Percentiles rank a stretch among this genome's conserved stretches.
Evolutionary conservation across 2,888 invertebrate species (phyloP).

Genomic region (Ornithoptera priamus): DNA sequence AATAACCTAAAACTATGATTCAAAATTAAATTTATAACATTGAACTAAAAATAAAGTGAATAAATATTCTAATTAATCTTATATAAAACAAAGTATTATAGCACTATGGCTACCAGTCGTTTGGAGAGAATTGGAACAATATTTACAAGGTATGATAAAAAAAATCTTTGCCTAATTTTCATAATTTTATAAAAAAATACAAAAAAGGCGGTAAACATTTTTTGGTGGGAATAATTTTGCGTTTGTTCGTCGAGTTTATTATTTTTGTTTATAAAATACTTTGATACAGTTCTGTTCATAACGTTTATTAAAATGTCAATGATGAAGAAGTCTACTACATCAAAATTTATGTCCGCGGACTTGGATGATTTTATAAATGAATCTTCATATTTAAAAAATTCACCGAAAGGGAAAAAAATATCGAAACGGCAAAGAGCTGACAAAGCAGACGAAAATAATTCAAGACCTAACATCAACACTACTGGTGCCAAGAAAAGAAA

Average conservation of each 20-base stretch:
- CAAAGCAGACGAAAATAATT: conserved; percentile 47
- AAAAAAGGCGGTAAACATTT: conserved; percentile 27
- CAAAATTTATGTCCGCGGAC: conserved; percentile 55
- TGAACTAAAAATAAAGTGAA: not conserved
- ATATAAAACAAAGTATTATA: not conserved
- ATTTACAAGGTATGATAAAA: conserved; percentile 79
- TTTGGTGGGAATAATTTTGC: not conserved
- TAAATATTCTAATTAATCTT: not conserved
- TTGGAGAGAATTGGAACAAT: conserved; percentile 88
- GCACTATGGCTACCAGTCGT: conserved; percentile 83
- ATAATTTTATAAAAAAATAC: conserved; percentile 15
- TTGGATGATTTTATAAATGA: conserved; percentile 53
- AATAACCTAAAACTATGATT: not conserved
- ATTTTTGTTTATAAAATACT: conserved; percentile 7
- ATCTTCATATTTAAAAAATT: conserved; percentile 52
- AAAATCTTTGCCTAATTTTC: not conserved
- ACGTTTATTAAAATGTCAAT: conserved; percentile 44
- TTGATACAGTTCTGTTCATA: conserved; percentile 6
- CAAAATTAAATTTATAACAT: not conserved
- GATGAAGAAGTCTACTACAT: conserved; percentile 48
- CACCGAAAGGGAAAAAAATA: conserved; percentile 51
- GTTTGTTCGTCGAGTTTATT: not conserved
- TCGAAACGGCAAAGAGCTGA: conserved; percentile 48
- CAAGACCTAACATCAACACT: conserved; percentile 32
- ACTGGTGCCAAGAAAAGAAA: conserved; percentile 55